These are phyloP conservation scores for Leuciscus idus DNA, from an alignment of 2,113 vertebrate genomes.

Conservation along the genomic window DNA sequence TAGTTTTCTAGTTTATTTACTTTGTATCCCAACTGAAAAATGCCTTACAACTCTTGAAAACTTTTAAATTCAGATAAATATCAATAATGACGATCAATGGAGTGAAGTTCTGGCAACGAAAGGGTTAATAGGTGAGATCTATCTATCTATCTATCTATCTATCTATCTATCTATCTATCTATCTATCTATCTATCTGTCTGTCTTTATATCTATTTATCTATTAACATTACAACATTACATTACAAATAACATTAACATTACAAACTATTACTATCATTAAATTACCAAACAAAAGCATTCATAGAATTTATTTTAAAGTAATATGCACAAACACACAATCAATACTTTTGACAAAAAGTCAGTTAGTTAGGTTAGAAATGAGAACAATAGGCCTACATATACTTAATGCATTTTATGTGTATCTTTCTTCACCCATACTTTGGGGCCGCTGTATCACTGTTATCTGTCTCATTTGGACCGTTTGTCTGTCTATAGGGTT, in stretches of 20 bases:
- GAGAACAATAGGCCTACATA: too few relatives aligned
- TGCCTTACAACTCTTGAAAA: background rate
- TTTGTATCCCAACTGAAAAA: background rate
- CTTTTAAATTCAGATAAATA: conserved; percentile 74
- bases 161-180: too few relatives aligned
- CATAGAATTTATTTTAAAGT: background rate
- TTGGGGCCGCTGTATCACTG: too few relatives aligned
- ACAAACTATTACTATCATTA: background rate
- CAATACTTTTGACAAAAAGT: background rate
- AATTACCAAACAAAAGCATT: background rate
- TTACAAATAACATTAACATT: too few relatives aligned
- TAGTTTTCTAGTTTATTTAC: background rate
- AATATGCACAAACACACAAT: background rate
- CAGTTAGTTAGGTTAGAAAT: too few relatives aligned
- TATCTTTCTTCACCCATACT: background rate
- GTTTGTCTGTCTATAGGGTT: background rate
- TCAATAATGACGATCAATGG: conserved; percentile 92
- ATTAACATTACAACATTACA: too few relatives aligned
- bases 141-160: too few relatives aligned
- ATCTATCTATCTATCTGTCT: too few relatives aligned
- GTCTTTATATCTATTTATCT: too few relatives aligned
- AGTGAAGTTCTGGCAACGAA: conserved; percentile 84
- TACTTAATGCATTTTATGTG: background rate
- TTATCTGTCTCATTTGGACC: background rate
- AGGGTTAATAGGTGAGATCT: conserved; percentile 85